phyloP scores from a whole-genome alignment of 2,888 invertebrate genomes.

The Tipula helvola region DNA sequence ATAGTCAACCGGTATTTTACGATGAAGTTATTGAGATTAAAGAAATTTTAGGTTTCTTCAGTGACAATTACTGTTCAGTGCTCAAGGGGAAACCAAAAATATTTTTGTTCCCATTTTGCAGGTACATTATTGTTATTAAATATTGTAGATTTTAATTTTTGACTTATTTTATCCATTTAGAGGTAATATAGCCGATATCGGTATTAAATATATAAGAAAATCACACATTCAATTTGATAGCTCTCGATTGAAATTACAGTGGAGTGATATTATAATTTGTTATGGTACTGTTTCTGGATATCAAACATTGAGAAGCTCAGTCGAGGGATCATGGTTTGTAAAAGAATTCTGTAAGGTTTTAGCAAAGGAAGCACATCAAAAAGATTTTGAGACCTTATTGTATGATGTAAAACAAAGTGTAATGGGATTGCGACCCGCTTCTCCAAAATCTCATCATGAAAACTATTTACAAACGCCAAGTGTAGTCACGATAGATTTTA shows the following conservation, averaged over 20 bases:
- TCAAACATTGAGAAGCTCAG: neutral
- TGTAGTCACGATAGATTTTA: neutral
- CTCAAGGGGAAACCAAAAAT: neutral
- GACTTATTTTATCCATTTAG: neutral
- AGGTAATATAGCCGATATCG: neutral
- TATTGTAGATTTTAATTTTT: neutral
- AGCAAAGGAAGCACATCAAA: neutral
- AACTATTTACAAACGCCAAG: neutral
- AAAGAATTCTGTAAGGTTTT: neutral
- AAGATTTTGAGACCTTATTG: neutral
- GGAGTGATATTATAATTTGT: neutral
- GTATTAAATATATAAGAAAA: neutral
- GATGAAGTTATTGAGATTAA: neutral
- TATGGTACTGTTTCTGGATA: neutral
- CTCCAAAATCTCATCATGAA: neutral
- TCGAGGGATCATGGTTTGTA: neutral
- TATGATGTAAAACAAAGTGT: neutral
- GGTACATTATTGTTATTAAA: neutral
- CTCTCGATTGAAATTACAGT: neutral
- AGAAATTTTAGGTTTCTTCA: neutral
- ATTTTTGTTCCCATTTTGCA: neutral
- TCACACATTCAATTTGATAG: neutral
- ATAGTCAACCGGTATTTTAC: neutral
- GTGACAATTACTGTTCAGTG: neutral
- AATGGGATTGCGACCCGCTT: neutral